Evolutionary conservation across 2,113 vertebrate genomes (phyloP), one percentile per base, ranked within the genome.

Genomic region (Campylorhamphus procurvoides): DNA sequence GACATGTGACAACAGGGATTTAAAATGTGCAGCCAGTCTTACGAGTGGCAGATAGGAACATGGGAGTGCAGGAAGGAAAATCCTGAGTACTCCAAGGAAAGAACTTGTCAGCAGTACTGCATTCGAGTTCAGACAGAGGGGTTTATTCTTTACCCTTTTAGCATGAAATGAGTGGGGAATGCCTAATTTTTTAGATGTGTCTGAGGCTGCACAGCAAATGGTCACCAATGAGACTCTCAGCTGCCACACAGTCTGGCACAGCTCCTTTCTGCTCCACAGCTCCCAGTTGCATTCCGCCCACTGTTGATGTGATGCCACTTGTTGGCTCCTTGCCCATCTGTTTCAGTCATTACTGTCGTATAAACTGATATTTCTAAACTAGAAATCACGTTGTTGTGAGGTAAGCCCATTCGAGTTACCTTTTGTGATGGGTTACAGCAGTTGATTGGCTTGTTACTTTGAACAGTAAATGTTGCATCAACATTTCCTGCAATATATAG

Each of bases 251-350:
- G 91, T 97, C 97, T 97, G 97, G 90, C 90, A 47, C 64, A 77
- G 89, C 94, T 96, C 83, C 94, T 97, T 94, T 96, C 94, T 97
- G 92, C 89, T 97, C 96, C 90, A 44, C 8, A 67, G 81, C 94
- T 96, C 97, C 88, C 93, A 89, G 87, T 85, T 95, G 93, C 78
- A 82, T 90, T 89, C 77, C 82, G 92, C 81, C 89, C 96, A 31
- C 87, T 94, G 96, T 96, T 24, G 28, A 89, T 64, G 87, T 42
- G 73, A 93, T 95, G 92, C 85, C 63, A 39, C 84, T 93, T 91
- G 97, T 91, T 96, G 96, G 95, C 97, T 96, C 42, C 52, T 80
- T 93, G 94, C 92, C 96, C 97, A 95, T 97, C 97, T 97, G 93
- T 97, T 97, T 97, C 73, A 89, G 82, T 97, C 96, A 97, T 97